Evolutionary conservation across 2,888 invertebrate genomes (phyloP), one percentile per base, ranked within the genome.

Genomic region (Resseliella maxima): DNA sequence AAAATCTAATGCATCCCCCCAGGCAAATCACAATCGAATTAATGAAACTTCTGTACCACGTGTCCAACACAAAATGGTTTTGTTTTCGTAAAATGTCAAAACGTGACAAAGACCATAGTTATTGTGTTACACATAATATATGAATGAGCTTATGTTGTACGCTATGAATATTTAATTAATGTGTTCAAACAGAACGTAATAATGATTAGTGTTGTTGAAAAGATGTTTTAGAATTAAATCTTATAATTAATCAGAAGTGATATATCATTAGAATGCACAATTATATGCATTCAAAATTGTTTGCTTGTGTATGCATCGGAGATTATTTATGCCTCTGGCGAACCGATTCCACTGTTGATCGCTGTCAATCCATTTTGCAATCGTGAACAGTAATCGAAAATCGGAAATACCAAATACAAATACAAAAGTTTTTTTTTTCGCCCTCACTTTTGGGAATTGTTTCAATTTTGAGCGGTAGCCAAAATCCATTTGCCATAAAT

Each of bases 131-230:
- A 31, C 72, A 72, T 72, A 72, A 72, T 72, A 72, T 38, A 83
- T 83, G 36, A 10, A 36, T 38, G 38, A 83, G 83, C 38, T 83
- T 83, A 38, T 21, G 38, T 36, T 83, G 83, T 83, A 38, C 38
- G 83, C 38, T 38, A 83, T 83, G 83, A 83, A 83, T 83, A 83
- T 83, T 83, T 83, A 83, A 83, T 83, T 38, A 83, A 83, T 38
- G 12, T 38, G 83, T 83, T 24, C 38, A 38, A 83, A 83, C 83
- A 83, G 38, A 83, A 38, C 38, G 38, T 38, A 38, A 83, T 83
- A 38, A 83, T 83, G 38, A 83, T 83, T 38, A 31, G 36, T 83
- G 38, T 83, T 83, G 83, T 83, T 38, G 83, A 24, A 64, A 83
- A 36, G 38, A 83, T 83, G 38, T 38, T 83, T 36, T 2, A 83